Conservation (phyloP, 1,140 invertebrate species). For the Cataglyphis hispanica region DNA sequence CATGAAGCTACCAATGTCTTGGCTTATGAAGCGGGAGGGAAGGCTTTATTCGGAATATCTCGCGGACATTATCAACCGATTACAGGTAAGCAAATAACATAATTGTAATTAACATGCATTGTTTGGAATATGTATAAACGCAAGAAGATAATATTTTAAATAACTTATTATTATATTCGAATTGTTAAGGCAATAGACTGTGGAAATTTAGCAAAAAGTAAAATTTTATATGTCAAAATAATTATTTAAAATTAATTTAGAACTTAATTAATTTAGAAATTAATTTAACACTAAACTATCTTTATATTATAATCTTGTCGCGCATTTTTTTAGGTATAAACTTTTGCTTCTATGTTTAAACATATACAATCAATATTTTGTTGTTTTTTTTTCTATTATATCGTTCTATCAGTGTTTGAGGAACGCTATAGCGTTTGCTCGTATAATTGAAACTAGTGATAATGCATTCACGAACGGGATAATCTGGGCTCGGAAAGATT, state of each 20-base stretch:
- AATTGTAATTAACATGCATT: not conserved
- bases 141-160: not conserved
- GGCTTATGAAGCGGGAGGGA: conserved; percentile 25
- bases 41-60: conserved; percentile 9
- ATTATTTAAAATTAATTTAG: no score
- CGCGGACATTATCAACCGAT: conserved; percentile 42
- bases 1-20: conserved; percentile 42
- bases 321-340: not conserved
- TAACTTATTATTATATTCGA: not conserved
- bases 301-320: no score
- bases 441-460: conserved; percentile 6
- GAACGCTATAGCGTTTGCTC: not conserved
- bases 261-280: no score
- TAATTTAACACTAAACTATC: no score
- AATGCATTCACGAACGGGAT: not conserved
- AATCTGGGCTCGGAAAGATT: not conserved
- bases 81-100: conserved; percentile 19
- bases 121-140: not conserved
- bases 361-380: not conserved
- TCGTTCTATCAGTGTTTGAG: not conserved
- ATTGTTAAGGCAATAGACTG: not conserved
- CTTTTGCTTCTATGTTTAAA: not conserved
- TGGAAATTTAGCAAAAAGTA: not conserved
- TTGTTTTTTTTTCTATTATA: not conserved
- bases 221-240: not conserved